Base-by-base conservation (phyloP, 2,888 invertebrate genomes). In the Andrena flavipes region DNA sequence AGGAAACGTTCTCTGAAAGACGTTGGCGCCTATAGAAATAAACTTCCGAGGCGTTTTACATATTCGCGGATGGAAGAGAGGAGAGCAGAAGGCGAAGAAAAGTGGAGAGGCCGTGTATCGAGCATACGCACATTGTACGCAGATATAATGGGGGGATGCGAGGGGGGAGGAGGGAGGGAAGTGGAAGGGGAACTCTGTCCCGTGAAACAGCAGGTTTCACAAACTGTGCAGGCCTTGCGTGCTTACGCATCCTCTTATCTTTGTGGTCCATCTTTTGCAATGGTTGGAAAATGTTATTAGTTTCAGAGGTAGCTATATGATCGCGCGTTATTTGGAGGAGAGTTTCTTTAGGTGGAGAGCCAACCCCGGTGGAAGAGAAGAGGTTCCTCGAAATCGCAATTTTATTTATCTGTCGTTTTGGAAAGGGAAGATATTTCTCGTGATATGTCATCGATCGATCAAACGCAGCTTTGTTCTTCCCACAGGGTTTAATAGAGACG, bases 1-100 rank as follows among this genome's bases (percentile, higher is more conserved):
- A 82, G 85, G 82, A 85, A 85, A 75, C 77, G 70, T 75, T 80
- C 85, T 23, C 56, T 77, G 79, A 82, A 85, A 82, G 69, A 74
- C 74, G 54, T 42, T 42, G 72, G 70, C 35, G 67, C 54, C 82
- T 80, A 72, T 80, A 69, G 82, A 76, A 82, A 81, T 68, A 79
- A 73, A 75, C 49, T 74, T 74, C 74, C 70, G 65, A 42, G 67
- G 74, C 71, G 64, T 76, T 82, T 84, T 80, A 83, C 84, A 71
- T 84, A 77, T 64, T 68, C 74, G 75, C 29, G 23, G 30, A 42
- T 42, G 30, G 60, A 72, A 56, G 63, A 68, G 49, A 33, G 30
- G 56, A 69, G 1, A 10, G 30, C 2, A 10, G 63, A 63, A 26
- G 33, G 59, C 23, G 51, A 51, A 20, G 59, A 26, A 56, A 8